phyloP scores from a whole-genome alignment of 2,113 vertebrate species.

The Eolophus roseicapilla region DNA sequence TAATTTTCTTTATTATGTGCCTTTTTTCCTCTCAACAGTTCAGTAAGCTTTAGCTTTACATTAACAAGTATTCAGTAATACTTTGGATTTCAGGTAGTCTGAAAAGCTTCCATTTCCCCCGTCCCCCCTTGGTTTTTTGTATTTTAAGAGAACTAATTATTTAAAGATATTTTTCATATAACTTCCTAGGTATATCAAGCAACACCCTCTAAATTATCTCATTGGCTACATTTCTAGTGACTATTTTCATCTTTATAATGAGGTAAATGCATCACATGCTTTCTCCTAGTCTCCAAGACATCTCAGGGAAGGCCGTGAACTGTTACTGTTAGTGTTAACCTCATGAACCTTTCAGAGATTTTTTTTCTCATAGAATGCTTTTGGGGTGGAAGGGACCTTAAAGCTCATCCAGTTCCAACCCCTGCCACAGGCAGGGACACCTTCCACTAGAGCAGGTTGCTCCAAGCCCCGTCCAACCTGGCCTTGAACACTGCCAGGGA shows the following conservation, averaged over 20 bases:
- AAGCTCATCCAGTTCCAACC: too few species aligned
- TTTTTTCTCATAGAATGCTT: background rate
- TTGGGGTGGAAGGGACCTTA: too few species aligned
- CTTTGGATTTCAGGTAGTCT: background rate
- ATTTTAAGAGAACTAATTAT: background rate
- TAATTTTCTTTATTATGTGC: constrained; percentile 12
- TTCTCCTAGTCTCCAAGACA: background rate
- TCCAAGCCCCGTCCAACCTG: too few species aligned
- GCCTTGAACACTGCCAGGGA: too few species aligned
- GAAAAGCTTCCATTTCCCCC: background rate
- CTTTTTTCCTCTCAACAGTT: background rate
- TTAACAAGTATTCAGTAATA: background rate
- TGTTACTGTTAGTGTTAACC: background rate
- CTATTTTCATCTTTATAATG: background rate
- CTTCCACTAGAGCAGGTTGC: too few species aligned
- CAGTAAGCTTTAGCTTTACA: background rate
- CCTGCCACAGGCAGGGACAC: too few species aligned
- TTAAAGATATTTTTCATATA: background rate
- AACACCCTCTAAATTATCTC: background rate
- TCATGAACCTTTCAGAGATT: background rate
- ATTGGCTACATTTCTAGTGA: background rate
- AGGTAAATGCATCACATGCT: rapidly evolving
- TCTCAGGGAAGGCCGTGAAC: background rate
- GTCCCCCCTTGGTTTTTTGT: background rate
- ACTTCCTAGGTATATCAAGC: background rate